A percentile compares a stretch with the other conserved stretches of the same genome.
phyloP scores from a whole-genome alignment of 2,797 vertebrate species.

The Sebastes elongatus region DNA sequence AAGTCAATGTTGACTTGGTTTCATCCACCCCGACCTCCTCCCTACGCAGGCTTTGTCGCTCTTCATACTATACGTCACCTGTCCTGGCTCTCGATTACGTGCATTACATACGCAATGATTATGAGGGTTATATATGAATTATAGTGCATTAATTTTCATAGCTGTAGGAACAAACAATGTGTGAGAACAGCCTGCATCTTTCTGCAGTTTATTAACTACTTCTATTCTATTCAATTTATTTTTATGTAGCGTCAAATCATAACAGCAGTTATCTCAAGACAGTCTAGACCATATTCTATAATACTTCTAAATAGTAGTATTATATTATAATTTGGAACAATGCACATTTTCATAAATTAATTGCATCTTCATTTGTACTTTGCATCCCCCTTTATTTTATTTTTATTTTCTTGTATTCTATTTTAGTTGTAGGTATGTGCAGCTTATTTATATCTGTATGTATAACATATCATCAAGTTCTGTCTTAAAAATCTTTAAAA shows the following conservation, averaged over 20 bases:
- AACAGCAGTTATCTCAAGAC: too few species aligned
- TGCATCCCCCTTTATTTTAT: neutral
- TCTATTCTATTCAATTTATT: too few species aligned
- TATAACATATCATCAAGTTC: neutral
- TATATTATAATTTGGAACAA: neutral
- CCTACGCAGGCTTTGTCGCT: neutral
- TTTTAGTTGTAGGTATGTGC: neutral
- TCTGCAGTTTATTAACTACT: too few species aligned
- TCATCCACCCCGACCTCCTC: too few species aligned
- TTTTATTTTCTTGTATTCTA: neutral
- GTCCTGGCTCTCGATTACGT: neutral
- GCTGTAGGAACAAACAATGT: neutral
- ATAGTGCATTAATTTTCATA: neutral
- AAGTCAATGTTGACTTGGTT: too few species aligned
- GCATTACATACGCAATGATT: too few species aligned
- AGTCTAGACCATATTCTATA: accelerated
- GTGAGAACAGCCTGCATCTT: neutral
- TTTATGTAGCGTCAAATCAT: too few species aligned
- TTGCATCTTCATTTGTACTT: neutral
- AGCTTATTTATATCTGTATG: too few species aligned
- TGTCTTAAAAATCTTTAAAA: neutral
- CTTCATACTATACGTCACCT: neutral
- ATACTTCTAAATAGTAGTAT: too few species aligned
- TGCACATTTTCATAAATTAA: neutral
- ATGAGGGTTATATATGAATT: accelerated